phyloP scores from a whole-genome alignment of 2,888 invertebrate species.

The Amblyjoppa proteus region DNA sequence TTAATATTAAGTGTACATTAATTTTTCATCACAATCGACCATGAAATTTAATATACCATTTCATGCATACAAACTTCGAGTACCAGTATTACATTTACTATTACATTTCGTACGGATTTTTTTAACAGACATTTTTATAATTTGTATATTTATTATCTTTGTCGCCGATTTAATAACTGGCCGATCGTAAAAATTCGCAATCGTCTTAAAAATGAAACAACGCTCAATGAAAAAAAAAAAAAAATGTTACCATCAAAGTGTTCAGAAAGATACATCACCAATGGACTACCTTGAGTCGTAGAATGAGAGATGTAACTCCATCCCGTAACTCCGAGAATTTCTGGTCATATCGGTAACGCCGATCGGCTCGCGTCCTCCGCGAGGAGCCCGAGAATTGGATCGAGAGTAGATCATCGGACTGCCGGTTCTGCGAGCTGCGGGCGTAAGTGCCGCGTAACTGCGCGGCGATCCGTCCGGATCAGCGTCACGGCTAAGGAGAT shows the following conservation, averaged over 20 bases:
- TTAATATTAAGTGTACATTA: background rate
- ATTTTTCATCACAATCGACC: too few relatives aligned
- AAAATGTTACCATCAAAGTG: background rate
- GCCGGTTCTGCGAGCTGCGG: constrained; percentile 20
- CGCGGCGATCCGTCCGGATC: constrained; percentile 87
- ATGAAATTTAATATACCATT: too few relatives aligned
- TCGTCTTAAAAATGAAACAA: too few relatives aligned
- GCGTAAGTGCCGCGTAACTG: constrained; percentile 83
- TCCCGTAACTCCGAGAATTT: constrained; percentile 27
- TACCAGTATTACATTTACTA: too few relatives aligned
- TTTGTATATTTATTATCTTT: background rate
- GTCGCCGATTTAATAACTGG: too few relatives aligned
- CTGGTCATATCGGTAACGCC: constrained; percentile 58
- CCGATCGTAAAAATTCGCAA: too few relatives aligned
- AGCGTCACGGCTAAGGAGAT: constrained; percentile 88
- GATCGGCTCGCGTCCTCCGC: constrained; percentile 51
- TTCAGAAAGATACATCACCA: background rate
- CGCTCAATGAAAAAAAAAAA: background rate
- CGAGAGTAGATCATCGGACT: constrained; percentile 18
- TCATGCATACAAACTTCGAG: too few relatives aligned
- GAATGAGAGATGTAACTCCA: background rate
- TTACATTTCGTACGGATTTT: too few relatives aligned
- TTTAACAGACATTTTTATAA: background rate
- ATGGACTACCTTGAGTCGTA: too few relatives aligned
- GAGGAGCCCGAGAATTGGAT: constrained; percentile 21